Conservation (phyloP, 2,113 vertebrate genomes). For the Lates calcarifer region DNA sequence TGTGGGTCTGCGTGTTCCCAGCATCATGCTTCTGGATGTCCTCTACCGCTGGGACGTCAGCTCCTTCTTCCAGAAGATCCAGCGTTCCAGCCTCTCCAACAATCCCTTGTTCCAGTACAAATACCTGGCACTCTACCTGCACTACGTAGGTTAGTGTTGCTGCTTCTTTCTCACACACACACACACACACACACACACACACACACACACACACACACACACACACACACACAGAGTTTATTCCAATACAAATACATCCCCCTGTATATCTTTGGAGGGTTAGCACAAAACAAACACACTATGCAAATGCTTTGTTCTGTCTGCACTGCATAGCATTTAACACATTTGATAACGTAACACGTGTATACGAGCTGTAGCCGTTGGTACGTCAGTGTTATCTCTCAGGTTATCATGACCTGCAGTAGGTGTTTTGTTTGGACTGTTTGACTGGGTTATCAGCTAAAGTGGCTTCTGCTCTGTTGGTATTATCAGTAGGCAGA, state of each 20-base stretch:
- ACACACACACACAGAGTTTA: background rate
- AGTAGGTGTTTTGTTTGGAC: background rate
- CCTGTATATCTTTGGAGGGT: slow-evolving; percentile 2
- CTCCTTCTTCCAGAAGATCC: slow-evolving; percentile 99
- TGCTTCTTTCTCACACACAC: background rate
- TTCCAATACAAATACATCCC: background rate
- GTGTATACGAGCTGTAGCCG: background rate
- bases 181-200: background rate
- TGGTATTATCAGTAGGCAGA: background rate
- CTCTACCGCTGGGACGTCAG: slow-evolving; percentile 98
- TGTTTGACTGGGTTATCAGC: slow-evolving; percentile 4
- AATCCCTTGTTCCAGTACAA: slow-evolving; percentile 99
- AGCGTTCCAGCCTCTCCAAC: slow-evolving; percentile 96
- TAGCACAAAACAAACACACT: slow-evolving; percentile 6
- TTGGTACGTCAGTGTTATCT: slow-evolving; percentile 1
- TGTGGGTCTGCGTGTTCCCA: slow-evolving; percentile 97
- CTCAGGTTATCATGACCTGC: slow-evolving; percentile 7
- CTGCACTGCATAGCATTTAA: background rate
- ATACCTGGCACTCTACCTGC: slow-evolving; percentile 98
- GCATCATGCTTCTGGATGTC: slow-evolving; percentile 98
- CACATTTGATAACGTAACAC: background rate
- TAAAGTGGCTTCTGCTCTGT: background rate
- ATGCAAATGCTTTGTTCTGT: background rate
- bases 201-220: background rate
- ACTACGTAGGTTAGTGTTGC: slow-evolving; percentile 94